Base-by-base conservation (phyloP, 2,888 invertebrate genomes). In the Toxonevra muliebris region DNA sequence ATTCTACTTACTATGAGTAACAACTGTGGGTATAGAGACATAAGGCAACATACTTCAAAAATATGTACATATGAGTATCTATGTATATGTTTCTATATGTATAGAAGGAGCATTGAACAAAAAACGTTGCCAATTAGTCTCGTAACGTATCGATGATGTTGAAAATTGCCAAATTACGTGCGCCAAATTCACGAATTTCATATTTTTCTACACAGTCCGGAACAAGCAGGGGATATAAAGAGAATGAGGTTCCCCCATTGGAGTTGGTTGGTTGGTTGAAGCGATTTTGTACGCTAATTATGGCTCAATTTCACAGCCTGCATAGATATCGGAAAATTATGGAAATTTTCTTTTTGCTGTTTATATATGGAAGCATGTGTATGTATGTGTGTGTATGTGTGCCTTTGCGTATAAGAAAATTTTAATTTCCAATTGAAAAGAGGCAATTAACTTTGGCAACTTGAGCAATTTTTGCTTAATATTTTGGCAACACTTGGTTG, bases 241-340 rank as follows among this genome's bases (percentile, higher is more conserved):
- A 65, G 61, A 48, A 67, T 48, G 65, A 67, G 65, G 65, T 68
- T 65, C 9, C 66, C 52, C 59, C 64, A 43, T 54, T 15, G 52
- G 19, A 50, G 40, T 40, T 43, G 52, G 54, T 43, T 19, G 54
- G 52, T 7, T 13, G 45, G 45, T 54, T 20, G 41, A 15, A 65
- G 62, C 74, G 70, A 53, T 54, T 66, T 60, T 58, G 57, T 61
- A 64, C 77, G 80, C 83, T 83, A 83, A 83, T 83, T 83, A 83
- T 82, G 79, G 81, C 81, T 81, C 82, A 83, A 83, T 83, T 82
- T 80, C 82, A 79, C 77, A 71, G 81, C 79, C 80, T 82, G 84
- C 84, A 84, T 84, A 84, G 83, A 84, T 81, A 84, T 84, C 80
- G 83, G 74, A 72, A 80, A 82, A 84, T 84, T 84, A 84, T 84